Evolutionary conservation across 2,888 invertebrate species (phyloP), one percentile per base, ranked within the genome.

Genomic region (Phaedon cochleariae): DNA sequence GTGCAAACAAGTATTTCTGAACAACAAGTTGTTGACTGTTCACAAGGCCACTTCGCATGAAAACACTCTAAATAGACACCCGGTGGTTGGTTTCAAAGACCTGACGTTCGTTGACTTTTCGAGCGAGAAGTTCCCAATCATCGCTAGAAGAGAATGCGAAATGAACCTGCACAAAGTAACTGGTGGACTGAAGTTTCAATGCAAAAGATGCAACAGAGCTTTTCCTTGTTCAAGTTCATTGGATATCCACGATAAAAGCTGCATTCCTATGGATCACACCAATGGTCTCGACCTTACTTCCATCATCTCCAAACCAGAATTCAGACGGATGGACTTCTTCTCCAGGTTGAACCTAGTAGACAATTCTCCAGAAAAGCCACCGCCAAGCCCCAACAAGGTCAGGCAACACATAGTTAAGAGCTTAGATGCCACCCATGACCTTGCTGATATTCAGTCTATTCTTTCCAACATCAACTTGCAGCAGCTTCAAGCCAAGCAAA

Each of bases 371-470:
- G 78, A 78, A 62, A 79, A 80, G 62, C 65, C 65, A 20, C 67
- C 68, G 10, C 57, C 68, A 5, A 65, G 72, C 5, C 57, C 74
- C 5, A 76, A 69, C 26, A 81, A 79, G 68, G 65, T 80, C 3
- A 69, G 76, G 26, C 78, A 79, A 37, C 78, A 80, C 37, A 62
- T 81, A 22, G 75, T 73, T 10, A 78, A 76, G 67, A 76, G 74
- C 4, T 74, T 80, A 54, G 89, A 90, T 74, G 85, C 86, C 69
- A 88, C 88, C 26, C 90, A 90, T 80, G 95, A 95, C 77, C 85
- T 95, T 68, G 95, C 95, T 49, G 95, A 95, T 77, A 94, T 95
- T 69, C 92, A 92, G 80, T 92, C 93, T 26, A 94, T 95, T 70
- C 86, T 94, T 59, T 91, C 90, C 20, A 90, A 94, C 72, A 92